A percentile compares a stretch with the other conserved stretches of the same genome.
Evolutionary conservation across 2,888 invertebrate genomes (phyloP).

Genomic region (Emmelina monodactyla): DNA sequence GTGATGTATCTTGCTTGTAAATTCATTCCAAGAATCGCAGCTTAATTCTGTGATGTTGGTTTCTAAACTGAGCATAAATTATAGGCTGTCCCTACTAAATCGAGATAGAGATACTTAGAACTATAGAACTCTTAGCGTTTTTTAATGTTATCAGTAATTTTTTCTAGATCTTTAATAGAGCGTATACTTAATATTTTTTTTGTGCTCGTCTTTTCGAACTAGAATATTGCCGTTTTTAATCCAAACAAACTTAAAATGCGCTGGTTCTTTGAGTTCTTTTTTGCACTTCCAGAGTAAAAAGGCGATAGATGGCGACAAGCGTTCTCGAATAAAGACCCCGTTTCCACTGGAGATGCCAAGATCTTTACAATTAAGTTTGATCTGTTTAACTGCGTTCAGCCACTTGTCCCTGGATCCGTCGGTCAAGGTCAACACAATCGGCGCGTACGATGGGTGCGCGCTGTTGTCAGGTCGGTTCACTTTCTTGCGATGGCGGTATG

Average conservation of each 20-base stretch:
- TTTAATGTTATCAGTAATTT: too few species aligned
- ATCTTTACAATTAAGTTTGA: not conserved
- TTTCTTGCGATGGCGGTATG: not conserved
- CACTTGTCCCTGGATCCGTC: conserved; percentile 5
- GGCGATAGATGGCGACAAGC: conserved; percentile 5
- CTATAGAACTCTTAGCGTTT: too few species aligned
- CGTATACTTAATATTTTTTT: not conserved
- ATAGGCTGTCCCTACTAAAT: not conserved
- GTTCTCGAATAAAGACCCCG: conserved; percentile 8
- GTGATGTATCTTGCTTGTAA: not conserved
- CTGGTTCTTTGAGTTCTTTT: conserved; percentile 8
- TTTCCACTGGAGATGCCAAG: not conserved
- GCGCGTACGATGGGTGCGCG: too few species aligned
- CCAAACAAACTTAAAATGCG: conserved; percentile 11
- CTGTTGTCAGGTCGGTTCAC: not conserved
- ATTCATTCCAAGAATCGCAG: conserved; percentile 1
- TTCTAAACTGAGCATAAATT: too few species aligned
- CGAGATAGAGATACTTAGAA: too few species aligned
- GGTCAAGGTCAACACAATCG: not conserved
- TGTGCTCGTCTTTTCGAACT: conserved; percentile 6
- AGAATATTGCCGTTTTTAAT: conserved; percentile 10
- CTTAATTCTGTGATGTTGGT: not conserved
- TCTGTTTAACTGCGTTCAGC: conserved; percentile 5
- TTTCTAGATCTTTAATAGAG: not conserved
- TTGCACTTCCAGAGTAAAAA: conserved; percentile 11